These are phyloP conservation scores for Casuarius casuarius DNA, from an alignment of 2,113 vertebrate species.

Conservation along the genomic window DNA sequence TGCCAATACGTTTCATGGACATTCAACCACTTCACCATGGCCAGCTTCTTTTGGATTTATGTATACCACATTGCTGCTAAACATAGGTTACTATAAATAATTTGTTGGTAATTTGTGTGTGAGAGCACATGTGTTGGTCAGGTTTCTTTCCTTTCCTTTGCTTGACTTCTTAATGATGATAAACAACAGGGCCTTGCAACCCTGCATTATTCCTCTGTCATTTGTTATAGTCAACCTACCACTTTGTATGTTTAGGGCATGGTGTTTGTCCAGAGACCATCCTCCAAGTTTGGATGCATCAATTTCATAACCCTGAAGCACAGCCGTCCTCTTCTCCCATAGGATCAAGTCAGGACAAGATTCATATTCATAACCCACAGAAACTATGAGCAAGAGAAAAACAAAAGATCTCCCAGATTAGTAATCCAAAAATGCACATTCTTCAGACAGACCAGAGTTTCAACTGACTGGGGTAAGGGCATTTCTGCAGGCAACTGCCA, in stretches of 20 bases:
- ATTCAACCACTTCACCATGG: not conserved
- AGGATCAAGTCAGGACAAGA: slow-evolving; percentile 97
- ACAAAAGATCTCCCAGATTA: not conserved
- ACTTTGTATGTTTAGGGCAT: slow-evolving; percentile 95
- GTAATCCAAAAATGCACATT: not conserved
- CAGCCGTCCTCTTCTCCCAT: slow-evolving; percentile 96
- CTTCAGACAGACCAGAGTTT: not conserved
- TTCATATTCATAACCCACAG: slow-evolving; percentile 97
- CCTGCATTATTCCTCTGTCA: not conserved
- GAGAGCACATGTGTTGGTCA: not conserved
- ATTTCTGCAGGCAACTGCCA: not conserved
- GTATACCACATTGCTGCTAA: not conserved
- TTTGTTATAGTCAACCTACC: slow-evolving; percentile 77
- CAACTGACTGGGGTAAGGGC: not conserved
- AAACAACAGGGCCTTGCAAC: not conserved
- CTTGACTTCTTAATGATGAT: not conserved
- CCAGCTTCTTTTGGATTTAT: not conserved
- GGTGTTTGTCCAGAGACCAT: slow-evolving; percentile 95
- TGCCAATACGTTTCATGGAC: not conserved
- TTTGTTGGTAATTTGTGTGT: not conserved
- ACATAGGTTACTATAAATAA: slow-evolving; percentile 2
- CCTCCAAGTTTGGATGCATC: slow-evolving; percentile 94
- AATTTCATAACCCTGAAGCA: slow-evolving; percentile 94
- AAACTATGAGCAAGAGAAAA: slow-evolving; percentile 78
- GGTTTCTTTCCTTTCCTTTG: not conserved